Base-by-base conservation (phyloP, 2,888 invertebrate species). In the Lutraria lutraria region DNA sequence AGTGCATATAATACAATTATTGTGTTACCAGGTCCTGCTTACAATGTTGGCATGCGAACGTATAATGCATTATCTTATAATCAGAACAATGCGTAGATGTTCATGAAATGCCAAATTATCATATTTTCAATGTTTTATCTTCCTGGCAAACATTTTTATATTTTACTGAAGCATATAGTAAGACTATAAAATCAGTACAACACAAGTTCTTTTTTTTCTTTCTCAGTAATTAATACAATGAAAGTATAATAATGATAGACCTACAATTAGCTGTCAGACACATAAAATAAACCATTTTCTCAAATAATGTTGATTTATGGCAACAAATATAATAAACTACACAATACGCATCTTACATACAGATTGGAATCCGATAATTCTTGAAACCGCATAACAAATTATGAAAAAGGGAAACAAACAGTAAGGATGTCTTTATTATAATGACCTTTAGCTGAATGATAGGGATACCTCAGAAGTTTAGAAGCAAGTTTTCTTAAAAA, bases 31-130 rank as follows among this genome's bases (percentile, higher is more conserved):
- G 25, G 25, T 68, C 56, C 63, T 68, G 63, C n/a, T 25, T n/a
- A 25, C 63, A n/a, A 68, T 43, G 63, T 68, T 68, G 63, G 63
- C 63, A 25, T 68, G n/a, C 25, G 6, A 25, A n/a, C 25, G 4
- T 68, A 68, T 25, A 12, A 68, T 68, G n/a, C 63, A 68, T 68
- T 68, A 68, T 68, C 63, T 68, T 68, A 68, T 68, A 68, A 68
- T 68, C 63, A 68, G 63, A 12, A 68, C 63, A 68, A 68, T 68
- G 25, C 25, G 63, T n/a, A n/a, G n/a, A 25, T 68, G n/a, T 68
- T 68, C 63, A 25, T 68, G 25, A 68, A 68, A 68, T 68, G 25
- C 63, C 63, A 68, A 68, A 25, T n/a, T 25, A 68, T 13, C n/a
- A n/a, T 68, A 25, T 68, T 68, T 68, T 25, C 63, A 68, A 68